Evolutionary conservation across 2,888 invertebrate species (phyloP).

Genomic region (Adelphocoris suturalis): DNA sequence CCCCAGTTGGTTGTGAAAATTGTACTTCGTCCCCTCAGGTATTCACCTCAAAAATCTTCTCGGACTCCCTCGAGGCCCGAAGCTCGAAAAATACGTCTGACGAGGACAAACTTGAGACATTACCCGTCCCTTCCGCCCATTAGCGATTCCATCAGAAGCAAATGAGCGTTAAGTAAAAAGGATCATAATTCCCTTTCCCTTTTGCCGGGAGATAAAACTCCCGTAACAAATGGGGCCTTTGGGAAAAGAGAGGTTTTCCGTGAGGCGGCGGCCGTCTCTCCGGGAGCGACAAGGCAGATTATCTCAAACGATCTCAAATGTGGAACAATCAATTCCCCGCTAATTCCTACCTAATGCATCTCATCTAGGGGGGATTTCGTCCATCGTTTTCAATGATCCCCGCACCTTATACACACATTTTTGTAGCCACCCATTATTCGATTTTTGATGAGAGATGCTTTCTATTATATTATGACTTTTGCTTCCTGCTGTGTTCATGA

Average conservation of each 20-base stretch:
- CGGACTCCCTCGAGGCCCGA: constrained; percentile 12
- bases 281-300: constrained; percentile 63
- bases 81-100: constrained; percentile 52
- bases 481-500: too few relatives aligned
- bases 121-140: constrained; percentile 69
- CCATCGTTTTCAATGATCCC: background rate
- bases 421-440: too few relatives aligned
- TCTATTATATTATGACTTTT: too few relatives aligned
- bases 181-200: constrained; percentile 67
- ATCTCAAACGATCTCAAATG: constrained; percentile 64
- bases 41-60: background rate
- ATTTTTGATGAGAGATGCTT: too few relatives aligned
- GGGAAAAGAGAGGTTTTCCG: constrained; percentile 48
- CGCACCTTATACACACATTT: background rate
- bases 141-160: constrained; percentile 69
- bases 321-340: constrained; percentile 66
- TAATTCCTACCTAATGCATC: constrained; percentile 65
- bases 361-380: background rate
- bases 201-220: constrained; percentile 64
- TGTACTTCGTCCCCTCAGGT: too few relatives aligned
- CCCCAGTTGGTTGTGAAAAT: too few relatives aligned
- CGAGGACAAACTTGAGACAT: constrained; percentile 65
- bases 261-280: constrained; percentile 32
- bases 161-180: constrained; percentile 70
- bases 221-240: constrained; percentile 64